Evolutionary conservation across 2,113 vertebrate species (phyloP).

Genomic region (Callipepla squamata): DNA sequence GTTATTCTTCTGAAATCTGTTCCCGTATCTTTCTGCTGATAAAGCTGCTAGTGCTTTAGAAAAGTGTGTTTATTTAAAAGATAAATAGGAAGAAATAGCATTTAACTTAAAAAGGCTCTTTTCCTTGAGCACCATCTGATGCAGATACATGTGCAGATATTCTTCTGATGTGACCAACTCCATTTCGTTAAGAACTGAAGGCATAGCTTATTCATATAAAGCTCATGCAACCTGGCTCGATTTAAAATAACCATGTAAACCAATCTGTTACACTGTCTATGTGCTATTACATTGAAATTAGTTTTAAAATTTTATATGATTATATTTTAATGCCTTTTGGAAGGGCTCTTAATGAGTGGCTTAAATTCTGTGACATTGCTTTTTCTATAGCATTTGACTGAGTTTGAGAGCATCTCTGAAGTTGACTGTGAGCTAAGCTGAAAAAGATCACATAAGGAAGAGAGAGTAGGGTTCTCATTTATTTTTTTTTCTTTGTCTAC

Average conservation of each 20-base stretch:
- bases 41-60: neutral
- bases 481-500: neutral
- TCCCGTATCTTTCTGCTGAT: neutral
- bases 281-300: neutral
- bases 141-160: neutral
- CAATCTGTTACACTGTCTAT: neutral
- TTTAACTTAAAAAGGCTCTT: neutral
- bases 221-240: neutral
- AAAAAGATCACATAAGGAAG: neutral
- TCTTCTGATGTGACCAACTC: neutral
- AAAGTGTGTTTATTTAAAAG: neutral
- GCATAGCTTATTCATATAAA: neutral
- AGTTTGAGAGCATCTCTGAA: neutral
- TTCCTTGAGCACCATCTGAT: neutral
- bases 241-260: neutral
- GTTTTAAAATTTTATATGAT: neutral
- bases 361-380: neutral
- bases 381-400: neutral
- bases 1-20: neutral
- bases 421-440: neutral
- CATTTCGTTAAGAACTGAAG: neutral
- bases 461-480: neutral
- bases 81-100: neutral
- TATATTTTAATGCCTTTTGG: neutral
- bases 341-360: neutral